Evolutionary conservation across 30 jellyfish, hydroid and myxozoan species (phyloP), one percentile per base, ranked within the genome.

Genomic region (Aurelia sp.): DNA sequence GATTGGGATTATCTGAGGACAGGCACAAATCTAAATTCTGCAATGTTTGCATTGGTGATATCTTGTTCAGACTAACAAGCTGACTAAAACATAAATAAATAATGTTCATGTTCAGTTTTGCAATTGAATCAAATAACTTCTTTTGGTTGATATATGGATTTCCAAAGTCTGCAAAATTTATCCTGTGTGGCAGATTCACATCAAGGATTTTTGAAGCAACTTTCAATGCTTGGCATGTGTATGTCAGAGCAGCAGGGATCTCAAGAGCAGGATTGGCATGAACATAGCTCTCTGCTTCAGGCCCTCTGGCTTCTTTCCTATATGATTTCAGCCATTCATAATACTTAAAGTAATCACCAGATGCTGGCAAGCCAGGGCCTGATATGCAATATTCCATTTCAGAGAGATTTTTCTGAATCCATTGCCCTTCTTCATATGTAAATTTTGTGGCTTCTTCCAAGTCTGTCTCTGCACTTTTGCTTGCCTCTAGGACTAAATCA

Each of bases 391-490:
- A 86, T 48, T 88, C 97, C 30, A 85, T 86, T 67, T 88, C 92
- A 21, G 96, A 50, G 18, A 86, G 65, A 22, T 75, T 75, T 62
- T 74, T 63, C 67, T 96, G 88, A 18, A 93, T 81, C 98, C 98
- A 93, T 33, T 80, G 94, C 11, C 98, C 98, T 10, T 80, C 97
- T 60, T 82, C 86, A 65, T 93, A 96, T 15, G 91, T 83, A 69
- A 87, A 89, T 59, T 85, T 93, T 22, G 98, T 93, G 1, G 98
- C 98, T 59, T 93, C 98, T 89, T 93, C 98, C 2, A 93, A 74
- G 30, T 93, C 98, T 2, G 70, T 33, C 79, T 93, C 98, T 9
- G 97, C 89, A 55, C 97, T 79, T 3, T 44, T 13, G 63, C 96
- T 90, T 60, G 88, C 67, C 69, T 93, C 97, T 6, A 96, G 58